A percentile compares a stretch with the other conserved stretches of the same genome.
phyloP scores from a whole-genome alignment of 2,797 vertebrate genomes.

The Acrossocheilus fasciatus region DNA sequence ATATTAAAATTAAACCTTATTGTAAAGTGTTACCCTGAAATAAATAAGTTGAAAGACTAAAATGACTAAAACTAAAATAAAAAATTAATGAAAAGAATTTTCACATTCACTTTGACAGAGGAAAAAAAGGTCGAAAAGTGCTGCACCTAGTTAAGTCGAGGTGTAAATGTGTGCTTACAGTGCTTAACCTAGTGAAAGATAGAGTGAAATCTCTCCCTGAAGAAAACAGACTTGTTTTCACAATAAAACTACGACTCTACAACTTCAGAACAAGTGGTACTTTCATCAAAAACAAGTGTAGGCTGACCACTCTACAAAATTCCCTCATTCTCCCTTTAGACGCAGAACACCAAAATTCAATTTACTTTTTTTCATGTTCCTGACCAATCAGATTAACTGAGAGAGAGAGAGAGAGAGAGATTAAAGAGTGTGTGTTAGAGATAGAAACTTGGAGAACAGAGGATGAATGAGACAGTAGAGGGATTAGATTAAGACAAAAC shows the following conservation, averaged over 20 bases:
- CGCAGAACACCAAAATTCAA: constrained; percentile 45
- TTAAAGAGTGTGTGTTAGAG: neutral
- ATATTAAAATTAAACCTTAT: neutral
- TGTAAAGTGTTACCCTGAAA: neutral
- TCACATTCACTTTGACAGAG: neutral
- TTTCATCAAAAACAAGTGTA: constrained; percentile 47
- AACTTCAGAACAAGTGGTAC: constrained; percentile 34
- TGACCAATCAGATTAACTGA: constrained; percentile 52
- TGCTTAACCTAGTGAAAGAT: constrained; percentile 10
- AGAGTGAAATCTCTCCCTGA: neutral
- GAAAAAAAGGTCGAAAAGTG: neutral
- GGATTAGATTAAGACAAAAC: constrained; percentile 55
- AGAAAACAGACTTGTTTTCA: constrained; percentile 39
- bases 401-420: constrained; percentile 6
- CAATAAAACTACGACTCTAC: constrained; percentile 30
- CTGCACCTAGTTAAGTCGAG: neutral
- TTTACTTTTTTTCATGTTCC: constrained; percentile 16
- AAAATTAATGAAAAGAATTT: neutral
- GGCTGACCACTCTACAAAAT: constrained; percentile 37
- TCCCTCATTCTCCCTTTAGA: constrained; percentile 20
- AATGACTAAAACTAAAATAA: neutral
- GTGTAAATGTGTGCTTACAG: constrained; percentile 11
- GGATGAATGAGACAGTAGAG: constrained; percentile 33
- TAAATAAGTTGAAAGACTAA: neutral
- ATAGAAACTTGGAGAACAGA: constrained; percentile 19